A percentile compares a stretch with the other conserved stretches of the same genome.
phyloP scores from a whole-genome alignment of 2,797 vertebrate genomes.

The Microctenopoma stevenorrisi region DNA sequence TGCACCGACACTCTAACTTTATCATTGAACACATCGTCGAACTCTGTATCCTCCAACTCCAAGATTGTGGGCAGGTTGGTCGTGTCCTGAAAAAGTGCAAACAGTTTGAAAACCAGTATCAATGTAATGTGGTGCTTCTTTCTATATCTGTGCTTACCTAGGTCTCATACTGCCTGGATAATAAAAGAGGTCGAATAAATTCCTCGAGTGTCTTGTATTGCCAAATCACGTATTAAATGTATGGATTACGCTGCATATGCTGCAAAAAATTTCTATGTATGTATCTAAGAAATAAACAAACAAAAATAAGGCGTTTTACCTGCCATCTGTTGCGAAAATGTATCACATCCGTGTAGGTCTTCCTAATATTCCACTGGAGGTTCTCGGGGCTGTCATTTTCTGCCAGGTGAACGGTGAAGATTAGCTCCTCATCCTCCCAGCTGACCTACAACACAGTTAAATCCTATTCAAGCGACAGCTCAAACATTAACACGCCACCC shows the following conservation, averaged over 20 bases:
- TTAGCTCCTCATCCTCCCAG: slow-evolving; percentile 65
- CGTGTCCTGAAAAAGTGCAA: slow-evolving; percentile 61
- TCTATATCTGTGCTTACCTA: no score
- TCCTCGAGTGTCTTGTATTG: no score
- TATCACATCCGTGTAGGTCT: slow-evolving; percentile 76
- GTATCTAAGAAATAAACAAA: no score
- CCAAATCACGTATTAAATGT: no score
- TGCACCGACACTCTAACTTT: slow-evolving; percentile 69
- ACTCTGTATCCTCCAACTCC: slow-evolving; percentile 51
- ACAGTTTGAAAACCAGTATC: no score
- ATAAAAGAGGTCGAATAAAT: no score
- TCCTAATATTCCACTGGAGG: slow-evolving; percentile 83
- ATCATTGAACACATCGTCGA: slow-evolving; percentile 57
- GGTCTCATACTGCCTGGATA: no score
- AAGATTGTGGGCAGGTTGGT: slow-evolving; percentile 64
- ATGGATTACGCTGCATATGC: no score
- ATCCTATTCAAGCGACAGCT: slow-evolving; percentile 41
- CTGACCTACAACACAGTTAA: slow-evolving; percentile 66
- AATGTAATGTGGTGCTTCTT: no score
- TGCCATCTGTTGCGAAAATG: slow-evolving; percentile 79
- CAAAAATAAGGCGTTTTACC: slow-evolving; percentile 57
- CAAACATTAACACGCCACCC: slow-evolving; percentile 45
- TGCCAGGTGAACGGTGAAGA: slow-evolving; percentile 81
- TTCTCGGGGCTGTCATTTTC: slow-evolving; percentile 81
- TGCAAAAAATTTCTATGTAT: no score